Base-by-base conservation (phyloP, 2,888 invertebrate species). In the Phaonia tiefii region DNA sequence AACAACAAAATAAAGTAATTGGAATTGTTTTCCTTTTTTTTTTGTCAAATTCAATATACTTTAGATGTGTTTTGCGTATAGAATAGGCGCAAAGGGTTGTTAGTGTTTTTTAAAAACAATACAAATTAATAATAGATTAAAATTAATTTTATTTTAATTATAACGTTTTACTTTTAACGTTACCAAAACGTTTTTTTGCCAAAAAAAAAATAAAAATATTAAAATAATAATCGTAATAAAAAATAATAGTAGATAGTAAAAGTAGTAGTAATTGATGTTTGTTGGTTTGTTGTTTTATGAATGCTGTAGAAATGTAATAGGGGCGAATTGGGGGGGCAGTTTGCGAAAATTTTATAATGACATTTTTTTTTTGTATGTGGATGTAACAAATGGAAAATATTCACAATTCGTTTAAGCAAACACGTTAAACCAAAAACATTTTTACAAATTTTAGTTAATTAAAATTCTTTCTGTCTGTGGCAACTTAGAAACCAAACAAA, bases 31-130 rank as follows among this genome's bases (percentile, higher is more conserved):
- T 37, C 37, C 49, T 31, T n/a, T n/a, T 46, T 66, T 26, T 67
- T 67, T 67, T 17, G 73, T 65, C 86, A 86, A 88, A 88, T 88
- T 87, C 87, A 87, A 87, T 87, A 88, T 86, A 86, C 87, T 85
- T 86, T 86, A 86, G 83, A 76, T 79, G 78, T 60, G 54, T 60
- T 17, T 11, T 15, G 13, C 8, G 42, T 63, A 39, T 63, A 63
- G 22, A 31, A 63, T n/a, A 42, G 42, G n/a, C 17, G 31, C 31
- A 31, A n/a, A 15, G 60, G 60, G 60, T 8, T 2, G n/a, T 37
- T 87, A 87, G 86, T 86, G 86, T 85, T 84, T 66, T 75, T 67
- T 58, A 22, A 72, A 77, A 81, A 81, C 75, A 78, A 75, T 78
- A 78, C 54, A 78, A 72, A 67, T 78, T 63, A 63, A 63, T 63